A percentile compares a stretch with the other conserved stretches of the same genome.
These are phyloP conservation scores for Diplosoma virens DNA, from an alignment of 23 tunicate genomes.

Conservation along the genomic window DNA sequence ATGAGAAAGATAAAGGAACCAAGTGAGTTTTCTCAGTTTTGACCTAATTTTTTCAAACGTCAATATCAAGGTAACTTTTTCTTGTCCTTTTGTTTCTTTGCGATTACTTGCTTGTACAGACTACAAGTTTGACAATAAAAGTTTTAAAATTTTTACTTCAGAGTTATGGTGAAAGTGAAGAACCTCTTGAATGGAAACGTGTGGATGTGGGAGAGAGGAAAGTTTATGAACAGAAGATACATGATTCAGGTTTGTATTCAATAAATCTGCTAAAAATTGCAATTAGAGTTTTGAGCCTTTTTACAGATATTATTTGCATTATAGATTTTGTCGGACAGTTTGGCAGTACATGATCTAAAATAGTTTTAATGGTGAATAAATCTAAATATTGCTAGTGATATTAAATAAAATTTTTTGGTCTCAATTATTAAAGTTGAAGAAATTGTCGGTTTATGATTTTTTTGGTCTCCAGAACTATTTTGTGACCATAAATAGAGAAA, in stretches of 20 bases:
- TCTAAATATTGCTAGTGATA: no score
- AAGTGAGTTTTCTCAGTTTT: slow-evolving; percentile 47
- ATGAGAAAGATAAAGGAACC: slow-evolving; percentile 78
- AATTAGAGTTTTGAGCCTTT: no score
- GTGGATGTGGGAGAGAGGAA: slow-evolving; percentile 99
- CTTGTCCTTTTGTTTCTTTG: neutral
- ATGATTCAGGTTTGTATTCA: slow-evolving; percentile 89
- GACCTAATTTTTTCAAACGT: neutral
- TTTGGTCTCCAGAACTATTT: no score
- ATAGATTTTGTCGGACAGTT: no score
- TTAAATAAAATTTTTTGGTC: no score
- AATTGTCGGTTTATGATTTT: no score
- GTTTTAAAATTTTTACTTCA: neutral
- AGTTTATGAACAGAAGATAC: slow-evolving; percentile 96
- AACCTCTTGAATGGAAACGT: slow-evolving; percentile 72
- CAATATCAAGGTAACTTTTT: neutral
- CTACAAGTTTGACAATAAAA: neutral
- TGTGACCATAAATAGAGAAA: no score
- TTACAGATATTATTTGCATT: no score
- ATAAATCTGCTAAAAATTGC: no score
- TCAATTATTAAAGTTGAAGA: no score
- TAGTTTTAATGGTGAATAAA: no score
- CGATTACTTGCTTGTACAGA: neutral
- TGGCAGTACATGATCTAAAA: no score
- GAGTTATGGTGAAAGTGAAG: slow-evolving; percentile 92